These are phyloP conservation scores for Triops longicaudatus DNA, from an alignment of 1,140 invertebrate species.

Conservation along the genomic window DNA sequence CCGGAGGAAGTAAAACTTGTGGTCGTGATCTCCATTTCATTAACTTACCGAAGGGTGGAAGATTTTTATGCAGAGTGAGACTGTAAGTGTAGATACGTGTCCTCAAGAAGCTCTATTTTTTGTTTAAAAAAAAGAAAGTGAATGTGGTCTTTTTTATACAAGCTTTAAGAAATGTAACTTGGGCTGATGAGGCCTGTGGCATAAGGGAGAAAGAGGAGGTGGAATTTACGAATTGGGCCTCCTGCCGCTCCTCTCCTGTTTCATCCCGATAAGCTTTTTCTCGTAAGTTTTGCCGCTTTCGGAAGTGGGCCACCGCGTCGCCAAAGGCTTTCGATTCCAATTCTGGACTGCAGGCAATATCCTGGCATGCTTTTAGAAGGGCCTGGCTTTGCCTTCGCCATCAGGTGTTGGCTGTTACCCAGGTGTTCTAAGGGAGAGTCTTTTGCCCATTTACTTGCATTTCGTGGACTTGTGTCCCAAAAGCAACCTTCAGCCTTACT, in stretches of 20 bases:
- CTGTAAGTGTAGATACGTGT: no score
- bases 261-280: not conserved
- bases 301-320: not conserved
- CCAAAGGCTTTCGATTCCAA: not conserved
- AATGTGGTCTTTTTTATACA: not conserved
- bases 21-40: no score
- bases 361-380: not conserved
- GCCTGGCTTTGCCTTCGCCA: not conserved
- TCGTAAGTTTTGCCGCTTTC: constrained; percentile 6
- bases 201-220: not conserved
- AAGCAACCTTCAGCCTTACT: no score
- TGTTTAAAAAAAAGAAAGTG: not conserved
- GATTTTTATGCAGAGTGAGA: no score
- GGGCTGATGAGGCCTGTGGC: not conserved
- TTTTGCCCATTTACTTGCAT: no score
- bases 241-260: not conserved
- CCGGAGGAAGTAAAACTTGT: no score
- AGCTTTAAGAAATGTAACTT: not conserved
- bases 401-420: not conserved
- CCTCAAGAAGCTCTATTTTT: no score
- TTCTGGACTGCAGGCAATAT: not conserved
- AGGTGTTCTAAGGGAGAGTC: no score
- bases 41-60: no score
- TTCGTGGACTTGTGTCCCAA: no score
- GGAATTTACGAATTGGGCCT: not conserved